Evolutionary conservation across 2,113 vertebrate species (phyloP).

Genomic region (Aphelocoma coerulescens): DNA sequence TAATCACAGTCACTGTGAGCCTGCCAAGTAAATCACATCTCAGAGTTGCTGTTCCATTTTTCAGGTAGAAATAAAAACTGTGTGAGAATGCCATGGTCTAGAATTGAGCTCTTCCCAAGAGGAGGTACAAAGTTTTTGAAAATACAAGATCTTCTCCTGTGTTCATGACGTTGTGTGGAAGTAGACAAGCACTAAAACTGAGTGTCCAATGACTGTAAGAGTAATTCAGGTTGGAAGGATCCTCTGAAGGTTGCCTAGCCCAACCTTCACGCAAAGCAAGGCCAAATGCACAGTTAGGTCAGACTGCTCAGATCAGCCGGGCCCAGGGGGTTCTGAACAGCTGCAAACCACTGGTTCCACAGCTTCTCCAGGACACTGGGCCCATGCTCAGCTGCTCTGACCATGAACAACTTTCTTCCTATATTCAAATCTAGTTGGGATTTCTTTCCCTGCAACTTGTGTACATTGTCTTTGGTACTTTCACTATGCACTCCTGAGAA

Average conservation of each 20-base stretch:
- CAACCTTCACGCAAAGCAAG: background rate
- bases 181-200: background rate
- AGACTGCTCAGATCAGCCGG: background rate
- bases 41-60: background rate
- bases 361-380: background rate
- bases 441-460: background rate
- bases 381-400: background rate
- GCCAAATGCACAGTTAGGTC: background rate
- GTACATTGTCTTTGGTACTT: background rate
- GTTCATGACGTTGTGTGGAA: background rate
- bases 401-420: background rate
- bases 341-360: background rate
- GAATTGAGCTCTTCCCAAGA: background rate
- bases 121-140: background rate
- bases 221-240: background rate
- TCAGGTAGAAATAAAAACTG: background rate
- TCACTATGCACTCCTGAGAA: background rate
- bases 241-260: background rate
- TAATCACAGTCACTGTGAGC: constrained; percentile 2
- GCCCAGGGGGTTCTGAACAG: background rate
- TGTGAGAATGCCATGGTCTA: background rate
- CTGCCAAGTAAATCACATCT: background rate
- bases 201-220: background rate
- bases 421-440: background rate
- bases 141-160: background rate